phyloP scores from a whole-genome alignment of 1,140 invertebrate genomes.

The Ceratoteleas bidentatus region DNA sequence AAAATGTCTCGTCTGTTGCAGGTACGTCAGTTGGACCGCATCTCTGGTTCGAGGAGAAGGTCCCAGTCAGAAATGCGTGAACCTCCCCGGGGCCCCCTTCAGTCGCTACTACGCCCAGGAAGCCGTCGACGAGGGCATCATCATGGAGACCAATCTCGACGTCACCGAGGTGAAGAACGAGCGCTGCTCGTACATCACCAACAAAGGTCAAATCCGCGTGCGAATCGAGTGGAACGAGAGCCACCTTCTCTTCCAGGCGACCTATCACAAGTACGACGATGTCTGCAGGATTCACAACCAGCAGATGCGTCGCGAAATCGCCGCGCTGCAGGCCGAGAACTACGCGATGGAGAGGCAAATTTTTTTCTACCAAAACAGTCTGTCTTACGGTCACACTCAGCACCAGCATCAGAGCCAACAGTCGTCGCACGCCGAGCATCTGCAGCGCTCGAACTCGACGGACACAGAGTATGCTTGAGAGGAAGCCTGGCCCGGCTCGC shows the following conservation, averaged over 20 bases:
- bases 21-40: slow-evolving; percentile 91
- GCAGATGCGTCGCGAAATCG: slow-evolving; percentile 93
- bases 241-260: slow-evolving; percentile 91
- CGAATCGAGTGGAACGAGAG: slow-evolving; percentile 94
- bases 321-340: slow-evolving; percentile 91
- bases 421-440: slow-evolving; percentile 77
- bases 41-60: slow-evolving; percentile 85
- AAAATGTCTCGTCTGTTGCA: slow-evolving; percentile 57
- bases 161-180: slow-evolving; percentile 90
- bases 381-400: slow-evolving; percentile 87
- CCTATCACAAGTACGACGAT: slow-evolving; percentile 94
- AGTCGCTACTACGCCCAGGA: slow-evolving; percentile 93
- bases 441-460: slow-evolving; percentile 85
- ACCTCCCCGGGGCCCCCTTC: slow-evolving; percentile 88
- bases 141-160: slow-evolving; percentile 91
- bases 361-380: slow-evolving; percentile 92
- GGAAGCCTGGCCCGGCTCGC: slow-evolving; percentile 6
- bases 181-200: slow-evolving; percentile 88
- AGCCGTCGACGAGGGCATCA: slow-evolving; percentile 89
- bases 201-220: slow-evolving; percentile 88
- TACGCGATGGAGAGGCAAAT: slow-evolving; percentile 92
- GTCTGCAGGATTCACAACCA: slow-evolving; percentile 91
- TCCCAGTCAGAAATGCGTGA: slow-evolving; percentile 83
- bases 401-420: slow-evolving; percentile 76
- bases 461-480: slow-evolving; percentile 89